Conservation (phyloP, 2,113 vertebrate genomes). For the Takifugu flavidus region DNA sequence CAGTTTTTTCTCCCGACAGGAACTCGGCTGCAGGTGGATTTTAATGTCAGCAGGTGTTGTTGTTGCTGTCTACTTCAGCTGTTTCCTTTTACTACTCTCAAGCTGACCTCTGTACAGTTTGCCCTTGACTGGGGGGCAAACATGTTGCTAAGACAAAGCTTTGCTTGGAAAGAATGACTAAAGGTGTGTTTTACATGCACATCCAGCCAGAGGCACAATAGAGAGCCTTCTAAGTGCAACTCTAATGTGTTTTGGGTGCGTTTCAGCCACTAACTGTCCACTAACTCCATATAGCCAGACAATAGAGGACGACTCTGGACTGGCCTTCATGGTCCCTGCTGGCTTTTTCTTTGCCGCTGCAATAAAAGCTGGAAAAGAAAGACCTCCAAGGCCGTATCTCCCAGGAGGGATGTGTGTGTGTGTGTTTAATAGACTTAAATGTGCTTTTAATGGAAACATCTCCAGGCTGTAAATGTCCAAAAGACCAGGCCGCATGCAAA, state of each 20-base stretch:
- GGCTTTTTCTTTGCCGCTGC: constrained; percentile 5
- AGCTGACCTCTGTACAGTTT: constrained; percentile 35
- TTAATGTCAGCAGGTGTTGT: background rate
- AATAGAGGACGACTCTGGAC: constrained; percentile 6
- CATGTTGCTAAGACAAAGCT: constrained; percentile 14
- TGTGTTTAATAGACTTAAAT: background rate
- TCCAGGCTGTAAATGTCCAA: too few relatives aligned
- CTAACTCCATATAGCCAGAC: constrained; percentile 13
- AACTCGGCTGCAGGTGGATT: too few relatives aligned
- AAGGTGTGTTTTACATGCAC: background rate
- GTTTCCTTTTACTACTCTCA: constrained; percentile 12
- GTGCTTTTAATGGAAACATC: too few relatives aligned
- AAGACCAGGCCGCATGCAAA: constrained; percentile 20
- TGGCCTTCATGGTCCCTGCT: constrained; percentile 13
- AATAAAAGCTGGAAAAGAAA: constrained; percentile 20
- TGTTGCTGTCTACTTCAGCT: background rate
- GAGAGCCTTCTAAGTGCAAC: background rate
- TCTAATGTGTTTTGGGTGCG: too few relatives aligned
- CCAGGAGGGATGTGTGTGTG: constrained; percentile 3
- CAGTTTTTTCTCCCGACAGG: too few relatives aligned
- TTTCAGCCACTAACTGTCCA: constrained; percentile 1
- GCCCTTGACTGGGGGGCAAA: constrained; percentile 38
- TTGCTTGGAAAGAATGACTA: background rate
- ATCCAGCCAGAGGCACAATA: background rate
- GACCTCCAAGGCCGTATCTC: constrained; percentile 24